Evolutionary conservation across 2,888 invertebrate genomes (phyloP).

Genomic region (Petrolisthes cinctipes): DNA sequence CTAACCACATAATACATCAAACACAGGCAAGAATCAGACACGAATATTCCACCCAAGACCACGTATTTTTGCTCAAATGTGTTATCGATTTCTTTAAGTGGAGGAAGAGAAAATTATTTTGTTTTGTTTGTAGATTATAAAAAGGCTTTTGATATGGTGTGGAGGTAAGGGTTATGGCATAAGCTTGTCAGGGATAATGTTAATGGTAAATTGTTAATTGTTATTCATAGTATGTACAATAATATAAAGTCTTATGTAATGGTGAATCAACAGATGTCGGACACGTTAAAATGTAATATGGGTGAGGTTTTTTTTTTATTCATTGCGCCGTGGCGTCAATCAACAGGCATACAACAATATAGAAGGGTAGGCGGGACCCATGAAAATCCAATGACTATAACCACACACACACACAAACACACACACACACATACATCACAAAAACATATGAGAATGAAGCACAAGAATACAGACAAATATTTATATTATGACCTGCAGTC

Average conservation of each 20-base stretch:
- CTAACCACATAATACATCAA: not conserved
- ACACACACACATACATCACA: too few species aligned
- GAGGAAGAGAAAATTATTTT: too few species aligned
- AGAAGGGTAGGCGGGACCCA: too few species aligned
- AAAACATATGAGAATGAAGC: too few species aligned
- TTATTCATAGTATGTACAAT: slow-evolving; percentile 10
- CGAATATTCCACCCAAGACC: not conserved
- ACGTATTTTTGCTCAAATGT: slow-evolving; percentile 15
- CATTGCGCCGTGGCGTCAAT: too few species aligned
- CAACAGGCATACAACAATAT: too few species aligned
- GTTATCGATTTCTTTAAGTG: slow-evolving; percentile 1
- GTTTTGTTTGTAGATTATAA: too few species aligned
- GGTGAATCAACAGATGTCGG: slow-evolving; percentile 7
- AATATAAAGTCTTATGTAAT: slow-evolving; percentile 23
- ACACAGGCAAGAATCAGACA: slow-evolving; percentile 11
- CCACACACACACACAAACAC: too few species aligned
- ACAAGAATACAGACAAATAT: too few species aligned
- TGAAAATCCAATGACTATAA: too few species aligned
- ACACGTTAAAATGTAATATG: slow-evolving; percentile 24
- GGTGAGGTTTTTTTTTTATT: not conserved
- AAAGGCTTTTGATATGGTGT: slow-evolving; percentile 6
- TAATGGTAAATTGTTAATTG: not conserved
- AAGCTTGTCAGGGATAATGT: not conserved
- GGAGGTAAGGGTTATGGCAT: slow-evolving; percentile 9
- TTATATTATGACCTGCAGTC: too few species aligned